Percentiles rank a stretch among this genome's conserved stretches.
phyloP scores from a whole-genome alignment of 2,113 vertebrate species.

The Oncorhynchus clarkii region DNA sequence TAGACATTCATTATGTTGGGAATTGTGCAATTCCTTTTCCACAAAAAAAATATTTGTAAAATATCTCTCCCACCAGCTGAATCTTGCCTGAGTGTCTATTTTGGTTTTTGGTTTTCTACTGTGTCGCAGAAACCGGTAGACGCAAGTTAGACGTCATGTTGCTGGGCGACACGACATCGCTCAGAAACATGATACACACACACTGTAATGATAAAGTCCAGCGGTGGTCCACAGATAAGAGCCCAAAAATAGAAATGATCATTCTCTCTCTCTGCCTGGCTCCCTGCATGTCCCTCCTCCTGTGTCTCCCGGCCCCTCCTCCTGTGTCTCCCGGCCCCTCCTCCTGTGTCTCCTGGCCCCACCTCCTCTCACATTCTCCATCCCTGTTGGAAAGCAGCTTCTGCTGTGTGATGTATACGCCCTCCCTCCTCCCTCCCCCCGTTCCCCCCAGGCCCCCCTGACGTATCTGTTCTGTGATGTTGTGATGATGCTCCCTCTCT shows the following conservation, averaged over 20 bases:
- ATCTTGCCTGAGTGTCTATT: too few species aligned
- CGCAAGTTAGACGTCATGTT: constrained; percentile 1
- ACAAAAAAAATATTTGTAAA: too few species aligned
- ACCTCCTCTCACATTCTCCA: too few species aligned
- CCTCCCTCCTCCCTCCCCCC: neutral
- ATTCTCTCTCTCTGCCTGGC: constrained; percentile 40
- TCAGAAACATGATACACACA: constrained; percentile 2
- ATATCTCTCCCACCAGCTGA: too few species aligned
- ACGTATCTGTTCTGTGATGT: neutral
- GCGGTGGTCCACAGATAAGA: constrained; percentile 38
- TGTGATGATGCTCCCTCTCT: too few species aligned
- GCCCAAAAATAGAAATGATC: constrained; percentile 49
- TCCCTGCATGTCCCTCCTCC: constrained; percentile 3
- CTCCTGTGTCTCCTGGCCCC: neutral
- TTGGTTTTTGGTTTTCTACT: neutral
- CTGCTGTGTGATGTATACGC: too few species aligned
- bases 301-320: neutral
- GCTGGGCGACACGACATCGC: constrained; percentile 1
- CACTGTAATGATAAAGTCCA: constrained; percentile 16
- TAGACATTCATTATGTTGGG: too few species aligned
- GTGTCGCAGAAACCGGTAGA: neutral
- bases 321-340: neutral
- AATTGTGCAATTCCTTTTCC: too few species aligned
- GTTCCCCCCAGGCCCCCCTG: neutral
- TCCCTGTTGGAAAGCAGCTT: too few species aligned